Evolutionary conservation across 2,797 vertebrate genomes (phyloP).

Genomic region (Potorous gilbertii): DNA sequence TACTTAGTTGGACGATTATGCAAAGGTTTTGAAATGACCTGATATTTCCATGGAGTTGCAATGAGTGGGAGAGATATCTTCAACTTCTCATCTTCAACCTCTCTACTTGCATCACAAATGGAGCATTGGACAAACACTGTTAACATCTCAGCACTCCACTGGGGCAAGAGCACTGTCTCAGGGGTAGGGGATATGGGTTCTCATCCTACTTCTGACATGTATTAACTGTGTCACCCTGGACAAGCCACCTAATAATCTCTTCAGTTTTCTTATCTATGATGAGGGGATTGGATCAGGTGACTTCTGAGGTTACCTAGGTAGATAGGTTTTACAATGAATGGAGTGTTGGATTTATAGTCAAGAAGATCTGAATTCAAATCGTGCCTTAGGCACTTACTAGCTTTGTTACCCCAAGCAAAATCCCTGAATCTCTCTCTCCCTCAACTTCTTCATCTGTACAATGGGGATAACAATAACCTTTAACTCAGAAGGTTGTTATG

Average conservation of each 20-base stretch:
- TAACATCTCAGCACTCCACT: background rate
- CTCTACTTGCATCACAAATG: background rate
- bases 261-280: background rate
- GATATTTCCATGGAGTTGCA: conserved; percentile 25
- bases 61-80: background rate
- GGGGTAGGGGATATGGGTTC: background rate
- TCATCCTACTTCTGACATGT: background rate
- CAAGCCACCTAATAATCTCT: background rate
- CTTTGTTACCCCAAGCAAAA: background rate
- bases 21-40: conserved; percentile 47
- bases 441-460: background rate
- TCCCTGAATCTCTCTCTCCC: background rate
- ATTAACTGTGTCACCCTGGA: background rate
- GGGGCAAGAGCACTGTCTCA: background rate
- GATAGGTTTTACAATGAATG: background rate
- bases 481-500: background rate
- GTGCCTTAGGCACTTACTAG: background rate
- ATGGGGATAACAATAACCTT: background rate
- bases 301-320: background rate
- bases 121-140: background rate
- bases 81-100: conserved; percentile 31
- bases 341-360: background rate
- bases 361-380: background rate
- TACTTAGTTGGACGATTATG: conserved; percentile 24
- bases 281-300: background rate